Percentiles rank a stretch among this genome's conserved stretches.
phyloP scores from a whole-genome alignment of 1,140 invertebrate genomes.

The Dolichoris vasculosae region DNA sequence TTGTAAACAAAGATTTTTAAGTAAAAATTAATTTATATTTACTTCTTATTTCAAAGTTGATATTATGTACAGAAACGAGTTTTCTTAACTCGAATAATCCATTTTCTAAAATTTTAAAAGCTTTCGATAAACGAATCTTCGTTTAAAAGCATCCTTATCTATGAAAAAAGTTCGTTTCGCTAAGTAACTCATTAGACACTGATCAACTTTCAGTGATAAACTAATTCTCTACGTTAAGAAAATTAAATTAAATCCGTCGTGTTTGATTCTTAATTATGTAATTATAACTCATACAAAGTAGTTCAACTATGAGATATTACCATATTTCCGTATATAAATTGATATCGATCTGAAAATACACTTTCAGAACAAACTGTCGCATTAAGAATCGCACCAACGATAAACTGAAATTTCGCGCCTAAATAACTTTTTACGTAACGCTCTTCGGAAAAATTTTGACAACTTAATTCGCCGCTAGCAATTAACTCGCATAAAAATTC shows the following conservation, averaged over 20 bases:
- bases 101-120: slow-evolving; percentile 3
- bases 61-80: not conserved
- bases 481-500: not conserved
- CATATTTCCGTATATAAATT: not conserved
- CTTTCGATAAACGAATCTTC: not conserved
- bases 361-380: not conserved
- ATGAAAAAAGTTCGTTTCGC: not conserved
- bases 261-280: slow-evolving; percentile 20
- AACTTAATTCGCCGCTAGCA: not conserved
- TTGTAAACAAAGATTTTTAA: too few species aligned
- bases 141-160: not conserved
- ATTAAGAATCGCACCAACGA: not conserved
- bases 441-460: not conserved
- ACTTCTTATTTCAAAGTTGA: not conserved
- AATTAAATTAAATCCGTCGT: slow-evolving; percentile 20
- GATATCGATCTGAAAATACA: not conserved
- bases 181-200: slow-evolving; percentile 14
- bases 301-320: not conserved
- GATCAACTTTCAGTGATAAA: slow-evolving; percentile 1
- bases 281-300: slow-evolving; percentile 15
- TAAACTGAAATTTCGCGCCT: not conserved
- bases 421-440: not conserved
- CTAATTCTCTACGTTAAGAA: not conserved
- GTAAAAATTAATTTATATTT: not conserved
- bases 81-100: not conserved